Base-by-base conservation (phyloP, 1,140 invertebrate species). In the Bombus turneri region DNA sequence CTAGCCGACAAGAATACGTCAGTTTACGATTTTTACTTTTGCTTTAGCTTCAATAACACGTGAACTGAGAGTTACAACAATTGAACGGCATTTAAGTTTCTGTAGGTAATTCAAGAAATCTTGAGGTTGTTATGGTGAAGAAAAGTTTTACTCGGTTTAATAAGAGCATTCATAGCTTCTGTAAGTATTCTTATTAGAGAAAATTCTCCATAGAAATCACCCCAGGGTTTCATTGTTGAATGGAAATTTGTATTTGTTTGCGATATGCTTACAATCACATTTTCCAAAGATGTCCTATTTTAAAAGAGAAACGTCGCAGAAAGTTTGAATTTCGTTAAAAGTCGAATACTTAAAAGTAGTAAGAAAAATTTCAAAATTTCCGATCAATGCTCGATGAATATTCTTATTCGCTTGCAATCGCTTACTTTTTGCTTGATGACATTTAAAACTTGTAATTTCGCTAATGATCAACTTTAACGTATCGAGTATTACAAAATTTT, bases 11-110 rank as follows among this genome's bases (percentile, higher is more conserved):
- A 62, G 37, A 6, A 39, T n/a, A 41, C 66, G 53, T 28, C 76
- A 84, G 57, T 84, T 80, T 37, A 13, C 76, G 68, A 78, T 83
- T 83, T 83, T 78, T 78, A 78, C 75, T 78, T 69, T 10, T 9
- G 39, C 62, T 25, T 31, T 28, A 13, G 37, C 68, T 31, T 2
- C 25, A 25, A 47, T 53, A 68, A 77, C 43, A n/a, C 62, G 28
- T 31, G 28, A 68, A 53, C 37, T 28, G 12, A 12, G 39, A n/a
- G 75, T 76, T 76, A 66, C 41, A 76, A 76, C 59, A 31, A 66
- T 28, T 3, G 41, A 22, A 68, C 37, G 13, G 43, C 12, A 71
- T 78, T 83, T 59, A 78, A 57, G 22, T n/a, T 15, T 3, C 10
- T 53, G n/a, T 22, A 39, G 37, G 9, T 22, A 39, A 69, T 59